A percentile compares a stretch with the other conserved stretches of the same genome.
These are phyloP conservation scores for Bellardia bayeri DNA, from an alignment of 2,888 invertebrate genomes.

Conservation along the genomic window DNA sequence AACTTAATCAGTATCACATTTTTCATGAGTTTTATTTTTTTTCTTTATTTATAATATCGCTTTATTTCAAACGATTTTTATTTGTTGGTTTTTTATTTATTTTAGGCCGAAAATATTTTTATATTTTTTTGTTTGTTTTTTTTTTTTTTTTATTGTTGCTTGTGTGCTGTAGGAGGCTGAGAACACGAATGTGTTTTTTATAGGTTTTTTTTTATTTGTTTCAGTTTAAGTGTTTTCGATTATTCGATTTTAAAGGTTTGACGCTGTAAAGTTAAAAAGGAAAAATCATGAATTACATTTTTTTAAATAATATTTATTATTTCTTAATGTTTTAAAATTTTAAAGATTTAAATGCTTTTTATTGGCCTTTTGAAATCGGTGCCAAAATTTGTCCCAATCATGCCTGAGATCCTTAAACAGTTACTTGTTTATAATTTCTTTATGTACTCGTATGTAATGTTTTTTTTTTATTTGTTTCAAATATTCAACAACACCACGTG, in stretches of 20 bases:
- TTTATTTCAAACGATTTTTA: not conserved
- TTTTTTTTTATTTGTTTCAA: too few relatives aligned
- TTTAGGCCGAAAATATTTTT: constrained; percentile 48
- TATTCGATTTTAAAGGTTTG: constrained; percentile 1
- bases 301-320: not conserved
- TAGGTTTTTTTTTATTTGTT: constrained; percentile 3
- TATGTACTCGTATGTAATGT: too few relatives aligned
- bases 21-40: constrained; percentile 65
- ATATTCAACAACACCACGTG: not conserved
- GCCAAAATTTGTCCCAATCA: not conserved
- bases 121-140: constrained; percentile 29
- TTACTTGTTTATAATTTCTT: not conserved
- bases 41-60: constrained; percentile 23
- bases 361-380: not conserved
- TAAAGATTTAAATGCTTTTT: not conserved
- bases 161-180: not conserved
- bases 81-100: constrained; percentile 7
- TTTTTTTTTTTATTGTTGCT: constrained; percentile 15
- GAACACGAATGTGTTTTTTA: constrained; percentile 18
- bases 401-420: constrained; percentile 34
- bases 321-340: not conserved
- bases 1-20: constrained; percentile 73
- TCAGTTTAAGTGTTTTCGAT: constrained; percentile 9
- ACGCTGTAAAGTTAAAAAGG: too few relatives aligned
- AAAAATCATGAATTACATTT: not conserved